Percentiles rank a stretch among this genome's conserved stretches.
phyloP scores from a whole-genome alignment of 1,140 invertebrate species.

The Physella acuta region DNA sequence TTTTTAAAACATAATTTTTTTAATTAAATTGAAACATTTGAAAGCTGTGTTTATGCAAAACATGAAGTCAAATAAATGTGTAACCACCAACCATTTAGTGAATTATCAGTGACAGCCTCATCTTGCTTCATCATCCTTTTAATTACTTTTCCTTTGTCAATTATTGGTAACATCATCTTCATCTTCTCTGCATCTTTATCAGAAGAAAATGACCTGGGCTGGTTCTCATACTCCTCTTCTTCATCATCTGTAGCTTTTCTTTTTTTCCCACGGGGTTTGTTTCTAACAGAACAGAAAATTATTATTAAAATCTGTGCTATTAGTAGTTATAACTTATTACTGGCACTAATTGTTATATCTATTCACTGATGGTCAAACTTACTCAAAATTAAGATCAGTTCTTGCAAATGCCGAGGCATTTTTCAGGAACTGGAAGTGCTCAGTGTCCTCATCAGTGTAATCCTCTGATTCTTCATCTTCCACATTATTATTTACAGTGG shows the following conservation, averaged over 20 bases:
- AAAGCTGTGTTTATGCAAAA: too few relatives aligned
- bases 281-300: too few relatives aligned
- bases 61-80: too few relatives aligned
- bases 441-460: slow-evolving; percentile 21
- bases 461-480: slow-evolving; percentile 15
- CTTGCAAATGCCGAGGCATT: slow-evolving; percentile 23
- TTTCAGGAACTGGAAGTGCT: slow-evolving; percentile 17
- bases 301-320: too few relatives aligned
- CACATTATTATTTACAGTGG: background rate
- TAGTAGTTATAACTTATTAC: slow-evolving; percentile 2
- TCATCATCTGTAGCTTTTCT: slow-evolving; percentile 32
- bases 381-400: slow-evolving; percentile 33
- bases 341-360: slow-evolving; percentile 1
- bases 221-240: slow-evolving; percentile 43
- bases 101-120: slow-evolving; percentile 28
- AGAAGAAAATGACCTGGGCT: slow-evolving; percentile 37
- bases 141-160: slow-evolving; percentile 44
- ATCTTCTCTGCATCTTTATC: slow-evolving; percentile 33
- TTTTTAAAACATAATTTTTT: background rate
- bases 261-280: slow-evolving; percentile 27
- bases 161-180: slow-evolving; percentile 51
- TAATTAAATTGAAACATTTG: too few relatives aligned
- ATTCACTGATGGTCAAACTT: slow-evolving; percentile 2
- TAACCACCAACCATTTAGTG: too few relatives aligned
- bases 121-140: slow-evolving; percentile 32